phyloP scores from a whole-genome alignment of 2,797 vertebrate species.

The Sarcophilus harrisii region DNA sequence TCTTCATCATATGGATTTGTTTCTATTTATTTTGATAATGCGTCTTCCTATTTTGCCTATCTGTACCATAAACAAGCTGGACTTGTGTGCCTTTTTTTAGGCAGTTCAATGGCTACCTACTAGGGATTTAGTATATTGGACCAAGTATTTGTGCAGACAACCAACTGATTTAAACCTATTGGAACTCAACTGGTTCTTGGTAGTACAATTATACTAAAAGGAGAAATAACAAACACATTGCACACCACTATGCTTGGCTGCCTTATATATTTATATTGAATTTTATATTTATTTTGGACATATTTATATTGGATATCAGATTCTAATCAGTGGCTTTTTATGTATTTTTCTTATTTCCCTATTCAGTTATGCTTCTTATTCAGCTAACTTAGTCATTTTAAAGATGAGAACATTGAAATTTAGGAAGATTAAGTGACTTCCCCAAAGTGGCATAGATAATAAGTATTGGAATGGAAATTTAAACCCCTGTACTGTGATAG shows the following conservation, averaged over 20 bases:
- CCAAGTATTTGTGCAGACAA: background rate
- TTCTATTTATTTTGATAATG: background rate
- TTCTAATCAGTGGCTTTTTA: background rate
- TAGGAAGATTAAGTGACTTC: background rate
- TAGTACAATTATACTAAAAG: background rate
- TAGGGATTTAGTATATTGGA: background rate
- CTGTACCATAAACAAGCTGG: background rate
- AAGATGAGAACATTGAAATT: background rate
- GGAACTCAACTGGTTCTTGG: background rate
- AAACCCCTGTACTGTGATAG: background rate
- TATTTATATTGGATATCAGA: background rate
- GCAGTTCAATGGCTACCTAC: background rate
- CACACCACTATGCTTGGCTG: background rate
- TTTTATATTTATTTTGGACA: background rate
- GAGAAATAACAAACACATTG: background rate
- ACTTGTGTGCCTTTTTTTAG: background rate
- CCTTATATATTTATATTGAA: background rate
- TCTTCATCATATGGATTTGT: background rate
- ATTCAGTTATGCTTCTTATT: background rate
- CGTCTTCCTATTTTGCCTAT: background rate
- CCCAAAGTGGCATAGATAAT: background rate
- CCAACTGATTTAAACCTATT: background rate
- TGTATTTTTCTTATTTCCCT: background rate
- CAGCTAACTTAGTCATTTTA: background rate
- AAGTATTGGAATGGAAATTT: background rate